Percentiles rank a stretch among this genome's conserved stretches.
Conservation (phyloP, 2,797 vertebrate genomes). For the Notolabrus celidotus region DNA sequence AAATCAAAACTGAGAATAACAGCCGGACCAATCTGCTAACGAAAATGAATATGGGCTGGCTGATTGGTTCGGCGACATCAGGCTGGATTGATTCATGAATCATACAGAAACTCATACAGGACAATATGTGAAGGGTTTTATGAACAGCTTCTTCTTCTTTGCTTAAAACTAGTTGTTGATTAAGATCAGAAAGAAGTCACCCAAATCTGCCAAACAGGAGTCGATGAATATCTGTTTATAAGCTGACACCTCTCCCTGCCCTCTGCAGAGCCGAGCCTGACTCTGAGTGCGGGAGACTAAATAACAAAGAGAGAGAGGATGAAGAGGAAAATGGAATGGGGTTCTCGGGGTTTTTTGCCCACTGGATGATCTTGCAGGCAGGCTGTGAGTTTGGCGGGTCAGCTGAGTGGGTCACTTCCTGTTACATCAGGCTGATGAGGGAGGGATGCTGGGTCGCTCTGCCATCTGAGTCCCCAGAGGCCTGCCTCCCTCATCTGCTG, state of each 20-base stretch:
- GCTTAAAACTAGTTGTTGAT: no score
- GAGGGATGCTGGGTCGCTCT: conserved; percentile 32
- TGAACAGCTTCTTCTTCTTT: no score
- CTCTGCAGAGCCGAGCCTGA: background rate
- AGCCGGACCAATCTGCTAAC: no score
- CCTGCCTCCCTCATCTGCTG: conserved; percentile 29
- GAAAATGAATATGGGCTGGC: no score
- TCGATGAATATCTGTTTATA: conserved; percentile 6
- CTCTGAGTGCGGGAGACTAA: background rate
- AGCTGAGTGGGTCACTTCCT: conserved; percentile 45
- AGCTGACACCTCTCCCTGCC: background rate
- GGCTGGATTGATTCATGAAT: no score
- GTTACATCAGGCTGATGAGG: conserved; percentile 34
- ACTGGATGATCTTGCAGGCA: conserved; percentile 2
- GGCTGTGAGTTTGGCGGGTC: conserved; percentile 25
- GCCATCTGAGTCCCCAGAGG: conserved; percentile 26
- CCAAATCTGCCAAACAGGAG: background rate
- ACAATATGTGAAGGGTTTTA: no score
- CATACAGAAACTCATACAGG: no score
- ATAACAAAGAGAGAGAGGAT: background rate
- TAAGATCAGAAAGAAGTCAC: no score
- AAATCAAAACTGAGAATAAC: no score
- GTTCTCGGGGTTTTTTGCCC: background rate
- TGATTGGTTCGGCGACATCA: no score
- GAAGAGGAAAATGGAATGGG: no score